Evolutionary conservation across 2,113 vertebrate genomes (phyloP).

Genomic region (Cynoglossus semilaevis): DNA sequence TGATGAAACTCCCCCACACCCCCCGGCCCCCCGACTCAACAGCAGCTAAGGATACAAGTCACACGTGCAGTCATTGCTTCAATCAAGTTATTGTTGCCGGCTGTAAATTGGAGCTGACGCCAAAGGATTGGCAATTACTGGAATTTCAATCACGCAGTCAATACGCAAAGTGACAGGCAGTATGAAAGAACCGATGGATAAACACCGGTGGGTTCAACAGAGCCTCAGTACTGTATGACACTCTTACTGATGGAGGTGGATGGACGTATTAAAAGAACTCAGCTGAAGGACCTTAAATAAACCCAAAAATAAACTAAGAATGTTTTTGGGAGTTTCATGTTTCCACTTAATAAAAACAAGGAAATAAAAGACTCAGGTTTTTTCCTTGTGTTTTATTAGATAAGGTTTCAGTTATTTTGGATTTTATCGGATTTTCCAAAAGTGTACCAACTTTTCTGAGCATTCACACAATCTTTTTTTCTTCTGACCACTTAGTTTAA

Average conservation of each 20-base stretch:
- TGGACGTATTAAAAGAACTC: too few relatives aligned
- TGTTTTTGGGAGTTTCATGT: too few relatives aligned
- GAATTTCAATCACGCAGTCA: slow-evolving; percentile 54
- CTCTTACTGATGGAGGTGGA: slow-evolving; percentile 22
- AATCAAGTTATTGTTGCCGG: slow-evolving; percentile 25
- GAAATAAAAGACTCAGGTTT: too few relatives aligned
- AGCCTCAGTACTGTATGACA: slow-evolving; percentile 17
- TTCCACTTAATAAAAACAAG: too few relatives aligned
- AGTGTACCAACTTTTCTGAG: too few relatives aligned
- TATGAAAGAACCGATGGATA: slow-evolving; percentile 20
- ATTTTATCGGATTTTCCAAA: too few relatives aligned
- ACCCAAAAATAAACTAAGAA: too few relatives aligned
- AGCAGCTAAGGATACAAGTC: slow-evolving; percentile 31
- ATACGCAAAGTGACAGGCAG: slow-evolving; percentile 29
- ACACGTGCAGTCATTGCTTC: slow-evolving; percentile 6
- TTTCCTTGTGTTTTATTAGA: too few relatives aligned
- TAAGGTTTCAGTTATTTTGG: too few relatives aligned
- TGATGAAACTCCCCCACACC: too few relatives aligned
- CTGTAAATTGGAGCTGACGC: slow-evolving; percentile 35
- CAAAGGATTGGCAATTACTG: slow-evolving; percentile 52
- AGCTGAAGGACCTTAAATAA: too few relatives aligned
- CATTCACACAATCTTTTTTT: too few relatives aligned
- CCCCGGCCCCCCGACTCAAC: slow-evolving; percentile 42
- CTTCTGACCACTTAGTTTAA: slow-evolving; percentile 25
- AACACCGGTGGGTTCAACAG: slow-evolving; percentile 41